phyloP scores from a whole-genome alignment of 2,888 invertebrate species.

The Diabrotica balteata region DNA sequence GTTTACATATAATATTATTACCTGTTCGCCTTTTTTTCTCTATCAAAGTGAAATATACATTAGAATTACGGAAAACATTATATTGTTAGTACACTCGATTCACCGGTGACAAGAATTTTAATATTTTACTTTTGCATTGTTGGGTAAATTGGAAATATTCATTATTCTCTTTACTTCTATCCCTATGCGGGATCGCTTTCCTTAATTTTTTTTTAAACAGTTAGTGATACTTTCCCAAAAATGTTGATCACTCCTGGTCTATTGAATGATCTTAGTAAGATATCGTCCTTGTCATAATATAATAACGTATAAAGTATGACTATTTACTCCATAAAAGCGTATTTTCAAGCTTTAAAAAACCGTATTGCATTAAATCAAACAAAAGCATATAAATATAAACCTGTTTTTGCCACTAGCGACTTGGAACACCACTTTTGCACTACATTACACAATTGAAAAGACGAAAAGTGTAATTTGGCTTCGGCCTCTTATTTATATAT shows the following conservation, averaged over 20 bases:
- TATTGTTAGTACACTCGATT: too few relatives aligned
- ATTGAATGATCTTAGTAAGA: too few relatives aligned
- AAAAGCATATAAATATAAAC: slow-evolving; percentile 3
- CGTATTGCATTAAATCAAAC: slow-evolving; percentile 1
- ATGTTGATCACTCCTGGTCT: too few relatives aligned
- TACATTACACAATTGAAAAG: slow-evolving; percentile 23
- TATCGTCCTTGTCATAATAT: too few relatives aligned
- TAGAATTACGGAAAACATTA: neutral
- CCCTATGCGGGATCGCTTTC: too few relatives aligned
- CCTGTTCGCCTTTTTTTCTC: slow-evolving; percentile 22
- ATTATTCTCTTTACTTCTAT: too few relatives aligned
- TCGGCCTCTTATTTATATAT: slow-evolving; percentile 41
- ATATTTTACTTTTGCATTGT: neutral
- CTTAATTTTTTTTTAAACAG: too few relatives aligned
- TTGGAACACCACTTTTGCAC: slow-evolving; percentile 23
- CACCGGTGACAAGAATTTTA: neutral
- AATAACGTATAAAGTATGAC: too few relatives aligned
- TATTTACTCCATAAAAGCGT: too few relatives aligned
- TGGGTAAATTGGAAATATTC: too few relatives aligned
- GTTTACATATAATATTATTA: slow-evolving; percentile 33
- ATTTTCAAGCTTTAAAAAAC: too few relatives aligned
- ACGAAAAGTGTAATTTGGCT: slow-evolving; percentile 21
- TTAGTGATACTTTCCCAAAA: too few relatives aligned
- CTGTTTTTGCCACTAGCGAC: slow-evolving; percentile 15
- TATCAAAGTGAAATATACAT: slow-evolving; percentile 23